Evolutionary conservation across 2,113 vertebrate genomes (phyloP).

Genomic region (Pteropus alecto): DNA sequence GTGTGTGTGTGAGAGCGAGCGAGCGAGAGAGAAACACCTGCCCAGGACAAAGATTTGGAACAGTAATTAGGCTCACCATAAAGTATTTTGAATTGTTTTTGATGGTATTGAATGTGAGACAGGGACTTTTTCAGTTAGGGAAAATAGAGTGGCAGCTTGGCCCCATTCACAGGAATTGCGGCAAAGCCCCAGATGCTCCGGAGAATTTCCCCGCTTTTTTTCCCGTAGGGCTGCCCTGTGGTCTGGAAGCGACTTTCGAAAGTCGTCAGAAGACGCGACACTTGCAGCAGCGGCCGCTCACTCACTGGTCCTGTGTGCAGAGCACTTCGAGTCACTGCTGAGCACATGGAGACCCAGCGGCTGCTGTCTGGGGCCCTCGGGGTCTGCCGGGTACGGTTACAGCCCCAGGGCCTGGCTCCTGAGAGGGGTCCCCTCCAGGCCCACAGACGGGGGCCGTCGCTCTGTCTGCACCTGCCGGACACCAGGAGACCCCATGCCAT

Average conservation of each 20-base stretch:
- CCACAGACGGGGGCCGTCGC: rapidly evolving
- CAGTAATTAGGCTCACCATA: not conserved
- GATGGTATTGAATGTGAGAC: not conserved
- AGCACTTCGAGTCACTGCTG: not conserved
- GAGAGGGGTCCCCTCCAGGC: not conserved
- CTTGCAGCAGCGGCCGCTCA: not conserved
- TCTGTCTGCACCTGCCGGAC: rapidly evolving
- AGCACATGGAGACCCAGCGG: too few species aligned
- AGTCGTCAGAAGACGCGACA: rapidly evolving
- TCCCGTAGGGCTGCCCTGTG: not conserved
- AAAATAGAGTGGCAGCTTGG: not conserved
- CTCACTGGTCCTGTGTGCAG: too few species aligned
- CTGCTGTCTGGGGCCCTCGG: rapidly evolving
- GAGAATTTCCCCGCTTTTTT: not conserved
- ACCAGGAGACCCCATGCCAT: not conserved
- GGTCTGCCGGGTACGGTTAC: too few species aligned
- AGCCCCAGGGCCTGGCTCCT: not conserved
- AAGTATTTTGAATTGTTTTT: not conserved
- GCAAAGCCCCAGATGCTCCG: rapidly evolving
- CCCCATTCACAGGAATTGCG: rapidly evolving
- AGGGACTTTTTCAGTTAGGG: not conserved
- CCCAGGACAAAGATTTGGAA: not conserved
- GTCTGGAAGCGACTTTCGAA: not conserved
- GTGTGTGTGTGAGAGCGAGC: not conserved
- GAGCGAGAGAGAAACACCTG: not conserved